Conservation (phyloP, 2,113 vertebrate genomes). For the Motacilla alba region DNA sequence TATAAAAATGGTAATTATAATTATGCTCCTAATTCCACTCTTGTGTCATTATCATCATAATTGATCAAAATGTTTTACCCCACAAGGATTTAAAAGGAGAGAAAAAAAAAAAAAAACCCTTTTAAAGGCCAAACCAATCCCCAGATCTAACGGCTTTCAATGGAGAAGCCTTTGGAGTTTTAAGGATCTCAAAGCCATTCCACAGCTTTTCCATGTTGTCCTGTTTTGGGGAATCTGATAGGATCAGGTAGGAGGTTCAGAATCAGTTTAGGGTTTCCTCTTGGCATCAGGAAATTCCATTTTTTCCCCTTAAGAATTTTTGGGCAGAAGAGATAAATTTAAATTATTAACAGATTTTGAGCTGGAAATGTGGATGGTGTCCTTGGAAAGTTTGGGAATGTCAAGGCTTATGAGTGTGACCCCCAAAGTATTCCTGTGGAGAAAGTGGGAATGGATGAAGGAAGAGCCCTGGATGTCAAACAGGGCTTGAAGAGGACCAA, state of each 20-base stretch:
- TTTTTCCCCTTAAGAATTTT: not conserved
- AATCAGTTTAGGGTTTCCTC: not conserved
- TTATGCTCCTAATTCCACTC: conserved; percentile 68
- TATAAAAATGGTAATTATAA: conserved; percentile 72
- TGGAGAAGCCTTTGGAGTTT: not conserved
- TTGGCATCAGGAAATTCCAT: not conserved
- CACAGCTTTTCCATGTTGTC: not conserved
- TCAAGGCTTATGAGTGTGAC: not conserved
- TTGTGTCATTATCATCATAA: conserved; percentile 43
- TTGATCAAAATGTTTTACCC: conserved; percentile 63
- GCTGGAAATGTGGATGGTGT: not conserved
- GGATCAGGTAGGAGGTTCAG: accelerated
- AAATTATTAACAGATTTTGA: not conserved
- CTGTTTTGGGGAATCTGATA: not conserved
- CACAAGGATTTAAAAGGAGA: conserved; percentile 22
- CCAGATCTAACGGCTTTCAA: not conserved
- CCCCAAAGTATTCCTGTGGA: not conserved
- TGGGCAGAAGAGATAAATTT: not conserved
- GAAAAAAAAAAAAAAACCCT: not conserved
- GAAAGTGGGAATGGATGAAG: not conserved
- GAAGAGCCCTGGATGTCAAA: not conserved
- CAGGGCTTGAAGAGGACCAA: not conserved
- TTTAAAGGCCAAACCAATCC: not conserved
- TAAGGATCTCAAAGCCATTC: not conserved
- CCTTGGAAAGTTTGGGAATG: not conserved